Conservation (phyloP, 2,113 vertebrate genomes). For the Penelope pileata region DNA sequence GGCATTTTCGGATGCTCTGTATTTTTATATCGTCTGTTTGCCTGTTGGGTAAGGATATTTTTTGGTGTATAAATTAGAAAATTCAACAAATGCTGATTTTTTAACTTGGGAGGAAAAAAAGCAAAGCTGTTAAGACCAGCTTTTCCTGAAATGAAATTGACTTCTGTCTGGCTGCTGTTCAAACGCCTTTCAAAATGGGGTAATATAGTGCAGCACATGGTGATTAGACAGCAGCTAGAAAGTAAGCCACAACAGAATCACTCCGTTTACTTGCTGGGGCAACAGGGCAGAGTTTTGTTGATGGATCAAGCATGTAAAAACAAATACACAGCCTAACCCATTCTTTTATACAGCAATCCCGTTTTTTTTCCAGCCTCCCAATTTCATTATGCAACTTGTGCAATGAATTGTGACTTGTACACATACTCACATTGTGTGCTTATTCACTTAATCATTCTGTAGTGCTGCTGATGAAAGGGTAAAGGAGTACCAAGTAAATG, state of each 20-base stretch:
- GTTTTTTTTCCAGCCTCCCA: slow-evolving; percentile 7
- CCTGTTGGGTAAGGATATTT: neutral
- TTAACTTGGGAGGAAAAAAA: neutral
- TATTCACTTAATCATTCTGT: slow-evolving; percentile 12
- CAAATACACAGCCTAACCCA: neutral
- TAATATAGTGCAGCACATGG: rapidly evolving
- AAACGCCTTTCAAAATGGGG: slow-evolving; percentile 1
- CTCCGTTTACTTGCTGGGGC: neutral
- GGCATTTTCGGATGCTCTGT: neutral
- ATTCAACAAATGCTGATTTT: neutral
- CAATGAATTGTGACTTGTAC: slow-evolving; percentile 26
- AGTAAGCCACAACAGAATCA: neutral
- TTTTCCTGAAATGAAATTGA: neutral
- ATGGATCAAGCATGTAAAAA: slow-evolving; percentile 14
- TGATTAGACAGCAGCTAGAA: neutral
- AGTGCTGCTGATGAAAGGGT: slow-evolving; percentile 21
- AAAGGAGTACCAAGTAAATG: neutral
- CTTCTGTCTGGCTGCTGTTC: neutral
- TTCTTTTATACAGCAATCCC: neutral
- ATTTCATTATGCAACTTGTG: neutral
- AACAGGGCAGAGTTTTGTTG: neutral
- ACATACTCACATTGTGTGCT: neutral
- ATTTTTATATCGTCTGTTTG: neutral
- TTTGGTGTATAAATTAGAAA: neutral
- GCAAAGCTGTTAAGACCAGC: neutral